Evolutionary conservation across 2,888 invertebrate genomes (phyloP).

Genomic region (Lamellibrachia columna): DNA sequence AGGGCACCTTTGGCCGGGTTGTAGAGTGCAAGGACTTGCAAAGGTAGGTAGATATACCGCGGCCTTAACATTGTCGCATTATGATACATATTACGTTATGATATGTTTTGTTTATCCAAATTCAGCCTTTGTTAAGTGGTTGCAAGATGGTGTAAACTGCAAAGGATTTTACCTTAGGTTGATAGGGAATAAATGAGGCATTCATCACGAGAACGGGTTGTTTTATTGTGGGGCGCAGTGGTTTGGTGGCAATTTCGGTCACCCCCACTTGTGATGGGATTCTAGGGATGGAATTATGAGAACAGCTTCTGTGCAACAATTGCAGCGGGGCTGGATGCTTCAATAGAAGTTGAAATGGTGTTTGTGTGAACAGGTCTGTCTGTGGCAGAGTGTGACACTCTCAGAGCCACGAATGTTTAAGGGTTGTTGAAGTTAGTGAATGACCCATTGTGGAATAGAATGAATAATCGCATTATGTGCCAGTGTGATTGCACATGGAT

Average conservation of each 20-base stretch:
- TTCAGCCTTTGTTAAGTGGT: not conserved
- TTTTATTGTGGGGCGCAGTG: not conserved
- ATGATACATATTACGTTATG: not conserved
- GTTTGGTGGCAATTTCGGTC: not conserved
- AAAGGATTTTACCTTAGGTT: not conserved
- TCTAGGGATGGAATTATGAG: too few relatives aligned
- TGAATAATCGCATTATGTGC: not conserved
- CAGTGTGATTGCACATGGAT: not conserved
- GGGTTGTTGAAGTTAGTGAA: too few relatives aligned
- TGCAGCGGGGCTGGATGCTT: too few relatives aligned
- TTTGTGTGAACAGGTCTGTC: too few relatives aligned
- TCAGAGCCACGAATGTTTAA: too few relatives aligned
- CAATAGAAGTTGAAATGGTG: too few relatives aligned
- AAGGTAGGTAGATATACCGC: conserved; percentile 72
- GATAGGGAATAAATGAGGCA: not conserved
- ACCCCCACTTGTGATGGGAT: too few relatives aligned
- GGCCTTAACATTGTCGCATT: not conserved
- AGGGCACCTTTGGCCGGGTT: conserved; percentile 99
- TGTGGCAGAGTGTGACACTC: too few relatives aligned
- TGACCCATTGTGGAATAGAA: too few relatives aligned
- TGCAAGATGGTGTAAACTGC: not conserved
- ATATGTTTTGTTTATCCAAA: not conserved
- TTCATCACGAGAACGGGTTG: not conserved
- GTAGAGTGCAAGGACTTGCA: conserved; percentile 95
- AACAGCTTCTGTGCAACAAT: too few relatives aligned